These are phyloP conservation scores for Cordilura impudica DNA, from an alignment of 2,888 invertebrate species.

Conservation along the genomic window DNA sequence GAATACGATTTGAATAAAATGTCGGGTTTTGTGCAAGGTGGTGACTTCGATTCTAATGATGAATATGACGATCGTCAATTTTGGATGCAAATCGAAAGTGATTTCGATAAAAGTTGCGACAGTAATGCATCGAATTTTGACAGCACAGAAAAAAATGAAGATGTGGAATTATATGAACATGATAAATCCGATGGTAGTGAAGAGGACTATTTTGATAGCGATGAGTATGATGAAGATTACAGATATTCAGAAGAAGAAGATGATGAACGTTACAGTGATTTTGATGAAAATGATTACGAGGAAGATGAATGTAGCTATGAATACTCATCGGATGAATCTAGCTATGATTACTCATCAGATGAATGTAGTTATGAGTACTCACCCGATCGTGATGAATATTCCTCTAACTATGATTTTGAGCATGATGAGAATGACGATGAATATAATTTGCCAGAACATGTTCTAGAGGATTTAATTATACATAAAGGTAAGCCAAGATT, in stretches of 20 bases:
- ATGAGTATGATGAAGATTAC: conserved; percentile 3
- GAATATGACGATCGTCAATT: neutral
- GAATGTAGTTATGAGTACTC: conserved; percentile 6
- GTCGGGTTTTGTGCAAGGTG: conserved; percentile 35
- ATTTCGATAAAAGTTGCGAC: neutral
- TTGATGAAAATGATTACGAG: conserved; percentile 56
- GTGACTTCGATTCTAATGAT: conserved; percentile 25
- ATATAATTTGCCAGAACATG: conserved; percentile 64
- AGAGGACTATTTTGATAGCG: conserved; percentile 7
- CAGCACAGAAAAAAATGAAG: neutral
- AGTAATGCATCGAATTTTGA: neutral
- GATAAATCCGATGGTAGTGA: neutral
- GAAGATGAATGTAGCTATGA: conserved; percentile 52
- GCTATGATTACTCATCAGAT: conserved; percentile 22
- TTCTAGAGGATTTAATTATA: conserved; percentile 69
- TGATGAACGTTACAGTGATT: conserved; percentile 40
- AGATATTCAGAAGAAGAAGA: conserved; percentile 31
- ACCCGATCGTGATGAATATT: neutral
- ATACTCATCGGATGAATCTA: conserved; percentile 22
- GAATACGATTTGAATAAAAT: conserved; percentile 23
- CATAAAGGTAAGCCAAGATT: conserved; percentile 63
- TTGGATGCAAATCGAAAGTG: conserved; percentile 16
- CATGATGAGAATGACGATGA: conserved; percentile 50
- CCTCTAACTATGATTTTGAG: conserved; percentile 27
- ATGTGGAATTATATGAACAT: neutral